Evolutionary conservation across 2,113 vertebrate species (phyloP).

Genomic region (Bubalus kerabau): DNA sequence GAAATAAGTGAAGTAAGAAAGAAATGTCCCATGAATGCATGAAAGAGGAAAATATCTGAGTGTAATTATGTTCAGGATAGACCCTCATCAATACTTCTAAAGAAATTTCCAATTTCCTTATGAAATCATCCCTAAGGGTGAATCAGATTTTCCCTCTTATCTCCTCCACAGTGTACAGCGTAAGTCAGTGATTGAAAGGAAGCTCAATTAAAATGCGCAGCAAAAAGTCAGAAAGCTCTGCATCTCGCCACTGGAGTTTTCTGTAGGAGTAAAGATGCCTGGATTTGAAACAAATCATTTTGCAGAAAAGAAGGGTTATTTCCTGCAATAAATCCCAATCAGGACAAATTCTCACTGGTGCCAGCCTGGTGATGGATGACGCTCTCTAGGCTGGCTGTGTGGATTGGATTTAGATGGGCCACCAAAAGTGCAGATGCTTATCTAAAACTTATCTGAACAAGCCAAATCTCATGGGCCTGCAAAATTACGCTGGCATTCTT

Average conservation of each 20-base stretch:
- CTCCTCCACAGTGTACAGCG: background rate
- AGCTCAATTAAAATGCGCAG: background rate
- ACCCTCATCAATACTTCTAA: slow-evolving; percentile 46
- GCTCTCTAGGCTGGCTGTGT: background rate
- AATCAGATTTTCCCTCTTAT: background rate
- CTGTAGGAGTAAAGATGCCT: background rate
- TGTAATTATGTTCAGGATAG: background rate
- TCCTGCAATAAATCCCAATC: slow-evolving; percentile 24
- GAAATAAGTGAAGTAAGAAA: background rate
- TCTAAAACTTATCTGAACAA: slow-evolving; percentile 40
- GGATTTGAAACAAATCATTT: slow-evolving; percentile 52
- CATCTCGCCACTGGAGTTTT: background rate
- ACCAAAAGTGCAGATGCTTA: slow-evolving; percentile 54
- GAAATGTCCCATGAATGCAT: background rate
- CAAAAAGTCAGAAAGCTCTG: background rate
- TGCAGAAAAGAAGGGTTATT: slow-evolving; percentile 21
- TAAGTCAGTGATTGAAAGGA: background rate
- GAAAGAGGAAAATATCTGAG: background rate
- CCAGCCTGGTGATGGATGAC: background rate
- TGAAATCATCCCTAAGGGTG: slow-evolving; percentile 29
- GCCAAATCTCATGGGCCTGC: background rate
- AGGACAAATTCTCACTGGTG: background rate
- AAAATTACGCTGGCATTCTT: slow-evolving; percentile 38
- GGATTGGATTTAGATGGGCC: slow-evolving; percentile 31
- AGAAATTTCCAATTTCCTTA: slow-evolving; percentile 41